Base-by-base conservation (phyloP, 1,140 invertebrate genomes). In the Apis laboriosa region DNA sequence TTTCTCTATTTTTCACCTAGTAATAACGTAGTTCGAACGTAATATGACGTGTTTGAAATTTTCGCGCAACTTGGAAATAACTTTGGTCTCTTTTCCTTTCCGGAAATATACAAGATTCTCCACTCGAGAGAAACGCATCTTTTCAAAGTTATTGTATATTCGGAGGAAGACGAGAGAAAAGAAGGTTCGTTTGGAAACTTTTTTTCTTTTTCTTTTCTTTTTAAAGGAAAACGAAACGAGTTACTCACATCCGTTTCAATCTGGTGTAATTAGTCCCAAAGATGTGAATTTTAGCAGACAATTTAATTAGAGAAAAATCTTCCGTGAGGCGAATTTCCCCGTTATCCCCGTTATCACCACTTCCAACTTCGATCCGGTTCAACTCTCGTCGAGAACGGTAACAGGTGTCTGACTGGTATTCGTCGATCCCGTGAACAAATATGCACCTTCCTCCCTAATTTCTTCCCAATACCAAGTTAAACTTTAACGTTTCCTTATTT, bases 401-500 rank as follows among this genome's bases (percentile, higher is more conserved):
- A 87, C 86, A 87, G 86, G 86, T 87, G 86, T 87, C 85, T 74
- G 86, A 79, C 75, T 70, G 77, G 28, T 55, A 51, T 83, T 73
- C 76, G 43, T 84, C 80, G 72, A 19, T n/a, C 71, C 85, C 66
- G 80, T 84, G 86, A 87, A 86, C 86, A 87, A 87, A 78, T 78
- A 63, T 71, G 66, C 80, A 86, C 61, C 80, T 75, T 60, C 70
- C 53, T n/a, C 68, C 19, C 17, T 21, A 19, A 19, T 12, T 7
- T 8, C 9, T 12, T 9, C 12, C n/a, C 11, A 34, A 19, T n/a
- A 43, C 43, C 61, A 28, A 28, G 28, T 28, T 34, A 34, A 34
- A 43, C 34, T 24, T 28, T 53, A 49, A 61, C 15, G 21, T 24
- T 12, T 8, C 21, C 56, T 58, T 17, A 43, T 58, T 2, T 15